Evolutionary conservation across 1,140 invertebrate species (phyloP).

Genomic region (Halesus radiatus): DNA sequence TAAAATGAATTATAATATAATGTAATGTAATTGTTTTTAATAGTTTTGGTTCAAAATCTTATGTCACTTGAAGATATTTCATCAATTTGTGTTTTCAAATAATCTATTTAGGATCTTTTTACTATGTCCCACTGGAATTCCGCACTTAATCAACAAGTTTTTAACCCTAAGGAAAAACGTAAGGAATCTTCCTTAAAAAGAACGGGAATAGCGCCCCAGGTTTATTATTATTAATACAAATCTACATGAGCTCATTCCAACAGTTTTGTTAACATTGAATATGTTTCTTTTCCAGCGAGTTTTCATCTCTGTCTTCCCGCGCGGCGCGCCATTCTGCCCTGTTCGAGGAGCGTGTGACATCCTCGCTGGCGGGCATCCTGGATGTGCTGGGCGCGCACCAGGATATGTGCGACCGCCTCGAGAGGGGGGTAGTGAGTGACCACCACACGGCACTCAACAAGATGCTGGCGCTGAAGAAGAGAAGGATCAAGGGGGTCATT

Average conservation of each 20-base stretch:
- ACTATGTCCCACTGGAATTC: no score
- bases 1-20: no score
- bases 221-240: no score
- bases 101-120: no score
- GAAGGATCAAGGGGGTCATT: conserved; percentile 79
- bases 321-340: conserved; percentile 59
- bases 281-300: conserved; percentile 59
- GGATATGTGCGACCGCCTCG: conserved; percentile 79
- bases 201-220: no score
- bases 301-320: conserved; percentile 59
- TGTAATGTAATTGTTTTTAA: no score
- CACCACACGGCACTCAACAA: conserved; percentile 79
- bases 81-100: no score
- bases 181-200: no score
- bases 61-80: no score
- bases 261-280: neutral
- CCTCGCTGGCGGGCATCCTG: conserved; percentile 72
- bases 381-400: conserved; percentile 67
- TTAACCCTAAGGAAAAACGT: no score
- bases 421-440: conserved; percentile 78
- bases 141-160: no score
- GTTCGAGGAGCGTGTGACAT: conserved; percentile 58
- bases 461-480: conserved; percentile 79
- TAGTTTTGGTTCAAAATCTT: no score
- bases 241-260: neutral